These are phyloP conservation scores for Rhopalosiphum maidis DNA, from an alignment of 1,140 invertebrate genomes.

Conservation along the genomic window DNA sequence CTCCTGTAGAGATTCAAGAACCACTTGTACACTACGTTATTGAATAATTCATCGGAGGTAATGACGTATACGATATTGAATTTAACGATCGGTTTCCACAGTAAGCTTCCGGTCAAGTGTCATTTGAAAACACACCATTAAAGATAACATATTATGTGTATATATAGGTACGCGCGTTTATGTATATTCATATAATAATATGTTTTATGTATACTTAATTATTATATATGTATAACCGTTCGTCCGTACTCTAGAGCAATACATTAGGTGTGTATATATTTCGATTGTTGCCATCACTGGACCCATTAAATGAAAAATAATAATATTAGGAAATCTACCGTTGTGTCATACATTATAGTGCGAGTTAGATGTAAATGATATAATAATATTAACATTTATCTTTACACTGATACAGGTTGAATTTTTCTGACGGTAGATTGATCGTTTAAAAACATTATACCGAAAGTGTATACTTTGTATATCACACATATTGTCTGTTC, in stretches of 20 bases:
- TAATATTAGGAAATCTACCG: too few relatives aligned
- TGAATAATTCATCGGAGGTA: constrained; percentile 46
- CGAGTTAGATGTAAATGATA: background rate
- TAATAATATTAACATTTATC: background rate
- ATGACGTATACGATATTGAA: constrained; percentile 46
- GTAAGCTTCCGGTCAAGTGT: constrained; percentile 41
- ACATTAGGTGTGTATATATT: background rate
- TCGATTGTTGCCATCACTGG: background rate
- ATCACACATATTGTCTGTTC: too few relatives aligned
- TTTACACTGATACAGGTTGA: background rate
- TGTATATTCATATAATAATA: background rate
- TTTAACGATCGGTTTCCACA: constrained; percentile 43
- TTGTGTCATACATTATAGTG: background rate
- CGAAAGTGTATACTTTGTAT: too few relatives aligned
- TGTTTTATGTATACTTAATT: background rate
- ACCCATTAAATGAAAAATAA: too few relatives aligned
- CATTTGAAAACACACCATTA: constrained; percentile 5
- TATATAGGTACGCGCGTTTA: background rate
- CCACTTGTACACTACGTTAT: background rate
- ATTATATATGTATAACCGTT: background rate
- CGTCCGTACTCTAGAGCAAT: background rate
- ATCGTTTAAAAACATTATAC: background rate
- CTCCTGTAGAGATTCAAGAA: background rate
- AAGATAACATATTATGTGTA: background rate
- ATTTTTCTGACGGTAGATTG: background rate